These are phyloP conservation scores for Galeopsomyia nigrocyanea DNA, from an alignment of 2,888 invertebrate genomes.

Conservation along the genomic window DNA sequence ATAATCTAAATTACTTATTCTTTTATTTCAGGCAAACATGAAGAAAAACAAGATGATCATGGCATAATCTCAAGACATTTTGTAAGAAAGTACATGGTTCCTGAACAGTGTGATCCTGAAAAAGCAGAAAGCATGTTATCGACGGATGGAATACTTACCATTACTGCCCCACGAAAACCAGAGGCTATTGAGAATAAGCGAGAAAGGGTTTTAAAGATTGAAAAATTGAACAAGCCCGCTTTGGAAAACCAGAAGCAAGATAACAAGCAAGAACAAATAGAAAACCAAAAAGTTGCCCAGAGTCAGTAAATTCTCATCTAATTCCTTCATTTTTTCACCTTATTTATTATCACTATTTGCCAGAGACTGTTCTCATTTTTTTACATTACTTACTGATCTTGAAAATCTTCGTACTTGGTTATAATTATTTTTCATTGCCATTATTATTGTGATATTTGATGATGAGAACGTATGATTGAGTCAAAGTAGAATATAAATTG, in stretches of 20 bases:
- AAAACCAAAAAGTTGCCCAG: conserved; percentile 39
- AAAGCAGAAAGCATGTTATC: conserved; percentile 76
- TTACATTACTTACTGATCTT: background rate
- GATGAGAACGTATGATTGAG: conserved; percentile 12
- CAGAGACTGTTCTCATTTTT: conserved; percentile 15
- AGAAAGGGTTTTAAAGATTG: conserved; percentile 43
- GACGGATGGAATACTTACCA: conserved; percentile 85
- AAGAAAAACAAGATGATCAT: conserved; percentile 87
- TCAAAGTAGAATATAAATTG: conserved; percentile 13
- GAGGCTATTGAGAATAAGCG: conserved; percentile 51
- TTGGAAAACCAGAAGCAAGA: conserved; percentile 66
- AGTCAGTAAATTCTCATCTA: conserved; percentile 19
- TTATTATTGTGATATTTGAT: conserved; percentile 21
- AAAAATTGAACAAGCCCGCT: conserved; percentile 66
- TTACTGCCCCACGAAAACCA: conserved; percentile 74
- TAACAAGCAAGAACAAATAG: conserved; percentile 12
- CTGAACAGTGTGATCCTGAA: conserved; percentile 73
- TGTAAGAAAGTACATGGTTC: conserved; percentile 59
- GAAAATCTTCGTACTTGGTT: background rate
- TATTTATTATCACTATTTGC: background rate
- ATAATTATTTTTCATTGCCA: conserved; percentile 8
- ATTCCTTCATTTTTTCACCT: background rate
- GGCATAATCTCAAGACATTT: conserved; percentile 60
- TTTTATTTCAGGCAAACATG: conserved; percentile 72
- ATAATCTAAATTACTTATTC: background rate